A percentile compares a stretch with the other conserved stretches of the same genome.
Conservation (phyloP, 2,888 invertebrate species). For the Andrena hattorfiana region DNA sequence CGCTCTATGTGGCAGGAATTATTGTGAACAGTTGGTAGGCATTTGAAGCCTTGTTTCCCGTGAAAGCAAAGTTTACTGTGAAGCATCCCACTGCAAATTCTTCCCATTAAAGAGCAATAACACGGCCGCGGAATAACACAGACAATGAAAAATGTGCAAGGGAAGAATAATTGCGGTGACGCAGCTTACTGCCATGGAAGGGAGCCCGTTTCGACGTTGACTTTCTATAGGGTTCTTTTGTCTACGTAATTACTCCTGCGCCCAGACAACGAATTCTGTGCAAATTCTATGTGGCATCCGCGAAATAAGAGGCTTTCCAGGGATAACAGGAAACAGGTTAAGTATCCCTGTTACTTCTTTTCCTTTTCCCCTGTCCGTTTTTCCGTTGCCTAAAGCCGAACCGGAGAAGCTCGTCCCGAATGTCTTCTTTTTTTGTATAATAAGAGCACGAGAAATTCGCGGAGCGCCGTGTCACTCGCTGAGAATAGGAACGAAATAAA, state of each 20-base stretch:
- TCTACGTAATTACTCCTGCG: conserved; percentile 50
- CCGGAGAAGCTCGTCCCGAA: conserved; percentile 15
- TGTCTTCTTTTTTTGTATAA: conserved; percentile 21
- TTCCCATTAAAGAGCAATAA: not conserved
- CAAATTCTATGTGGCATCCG: conserved; percentile 45
- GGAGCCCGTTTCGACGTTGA: conserved; percentile 17
- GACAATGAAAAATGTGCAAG: conserved; percentile 27
- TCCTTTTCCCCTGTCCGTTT: not conserved
- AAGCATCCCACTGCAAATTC: not conserved
- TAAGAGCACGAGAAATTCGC: conserved; percentile 1
- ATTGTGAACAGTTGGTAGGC: too few species aligned
- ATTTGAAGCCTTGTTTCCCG: not conserved
- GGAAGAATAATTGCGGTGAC: conserved; percentile 26
- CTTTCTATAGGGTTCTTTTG: conserved; percentile 33
- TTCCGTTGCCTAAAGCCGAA: conserved; percentile 39
- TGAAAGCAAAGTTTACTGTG: not conserved
- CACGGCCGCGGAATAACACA: not conserved
- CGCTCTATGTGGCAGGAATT: too few species aligned
- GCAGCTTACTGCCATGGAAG: conserved; percentile 9
- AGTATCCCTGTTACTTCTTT: conserved; percentile 35
- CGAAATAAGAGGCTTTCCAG: conserved; percentile 53
- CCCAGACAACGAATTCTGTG: conserved; percentile 43
- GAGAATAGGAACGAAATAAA: not conserved
- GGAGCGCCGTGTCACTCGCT: not conserved
- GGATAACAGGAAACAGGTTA: conserved; percentile 59